These are phyloP conservation scores for Argentina silus DNA, from an alignment of 2,797 vertebrate genomes.

Conservation along the genomic window DNA sequence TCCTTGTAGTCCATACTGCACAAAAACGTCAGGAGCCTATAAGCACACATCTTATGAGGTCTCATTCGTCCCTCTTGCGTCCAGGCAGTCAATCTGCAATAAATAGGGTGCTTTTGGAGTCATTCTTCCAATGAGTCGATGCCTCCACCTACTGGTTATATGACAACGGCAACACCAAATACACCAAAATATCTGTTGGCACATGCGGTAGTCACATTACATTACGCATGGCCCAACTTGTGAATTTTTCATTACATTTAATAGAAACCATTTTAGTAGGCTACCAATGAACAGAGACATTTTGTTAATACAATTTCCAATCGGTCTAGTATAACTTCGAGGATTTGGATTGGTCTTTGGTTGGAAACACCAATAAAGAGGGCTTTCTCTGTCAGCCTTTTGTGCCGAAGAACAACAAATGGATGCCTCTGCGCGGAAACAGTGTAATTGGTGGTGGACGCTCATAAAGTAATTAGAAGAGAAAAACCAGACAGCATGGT, in stretches of 20 bases:
- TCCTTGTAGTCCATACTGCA: too few relatives aligned
- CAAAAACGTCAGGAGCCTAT: too few relatives aligned
- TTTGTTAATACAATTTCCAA: too few relatives aligned
- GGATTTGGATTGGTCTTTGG: background rate
- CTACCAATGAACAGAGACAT: too few relatives aligned
- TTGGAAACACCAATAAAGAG: background rate
- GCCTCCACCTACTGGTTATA: slow-evolving; percentile 72
- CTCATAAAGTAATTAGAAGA: slow-evolving; percentile 94
- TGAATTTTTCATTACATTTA: background rate
- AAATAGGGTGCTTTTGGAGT: background rate
- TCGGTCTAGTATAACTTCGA: background rate
- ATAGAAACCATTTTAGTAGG: background rate
- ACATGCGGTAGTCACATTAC: background rate
- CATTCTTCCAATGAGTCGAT: slow-evolving; percentile 46
- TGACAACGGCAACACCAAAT: slow-evolving; percentile 32
- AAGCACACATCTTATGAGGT: too few relatives aligned
- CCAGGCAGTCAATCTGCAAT: background rate
- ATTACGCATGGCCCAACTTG: background rate
- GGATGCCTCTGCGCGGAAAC: slow-evolving; percentile 78
- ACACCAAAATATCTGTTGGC: background rate
- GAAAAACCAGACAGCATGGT: slow-evolving; percentile 88
- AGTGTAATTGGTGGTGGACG: slow-evolving; percentile 88
- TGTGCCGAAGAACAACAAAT: slow-evolving; percentile 87
- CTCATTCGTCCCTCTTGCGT: background rate
- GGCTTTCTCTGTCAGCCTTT: slow-evolving; percentile 47